Evolutionary conservation across 2,888 invertebrate species (phyloP).

Genomic region (Eupithecia dodoneata): DNA sequence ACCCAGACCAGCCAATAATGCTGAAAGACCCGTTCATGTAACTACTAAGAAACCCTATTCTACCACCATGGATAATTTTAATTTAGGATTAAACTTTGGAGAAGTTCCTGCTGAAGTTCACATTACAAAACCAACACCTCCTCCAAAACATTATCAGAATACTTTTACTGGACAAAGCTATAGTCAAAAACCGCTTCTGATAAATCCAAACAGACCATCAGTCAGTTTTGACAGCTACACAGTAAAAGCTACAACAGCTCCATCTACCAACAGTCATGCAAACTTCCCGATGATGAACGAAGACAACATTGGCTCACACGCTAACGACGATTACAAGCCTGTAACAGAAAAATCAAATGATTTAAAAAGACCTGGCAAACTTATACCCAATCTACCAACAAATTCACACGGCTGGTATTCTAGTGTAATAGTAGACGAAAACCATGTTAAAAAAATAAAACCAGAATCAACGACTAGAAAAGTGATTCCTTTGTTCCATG

Average conservation of each 20-base stretch:
- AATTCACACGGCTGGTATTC: conserved; percentile 82
- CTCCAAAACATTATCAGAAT: conserved; percentile 28
- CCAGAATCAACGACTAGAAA: conserved; percentile 73
- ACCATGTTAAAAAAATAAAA: conserved; percentile 64
- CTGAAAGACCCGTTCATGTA: conserved; percentile 18
- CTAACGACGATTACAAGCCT: conserved; percentile 53
- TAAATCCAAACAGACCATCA: conserved; percentile 23
- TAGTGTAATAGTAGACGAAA: conserved; percentile 64
- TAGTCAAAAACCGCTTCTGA: conserved; percentile 40
- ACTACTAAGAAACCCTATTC: conserved; percentile 6
- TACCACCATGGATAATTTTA: conserved; percentile 3
- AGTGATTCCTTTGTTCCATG: conserved; percentile 71
- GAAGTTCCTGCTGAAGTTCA: conserved; percentile 24
- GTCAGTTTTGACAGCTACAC: conserved; percentile 28
- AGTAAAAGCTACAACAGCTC: conserved; percentile 48
- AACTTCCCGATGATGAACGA: conserved; percentile 80
- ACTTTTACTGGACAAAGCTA: conserved; percentile 39
- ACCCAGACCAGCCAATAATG: conserved; percentile 19
- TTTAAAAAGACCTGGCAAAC: conserved; percentile 65
- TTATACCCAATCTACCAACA: conserved; percentile 71
- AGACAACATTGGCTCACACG: conserved; percentile 38
- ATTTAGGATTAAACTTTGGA: conserved; percentile 24
- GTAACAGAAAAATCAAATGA: conserved; percentile 59
- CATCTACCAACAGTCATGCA: conserved; percentile 75
- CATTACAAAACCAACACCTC: conserved; percentile 15